Evolutionary conservation across 2,797 vertebrate genomes (phyloP), one percentile per base, ranked within the genome.

Genomic region (Chloroceryle amazona): DNA sequence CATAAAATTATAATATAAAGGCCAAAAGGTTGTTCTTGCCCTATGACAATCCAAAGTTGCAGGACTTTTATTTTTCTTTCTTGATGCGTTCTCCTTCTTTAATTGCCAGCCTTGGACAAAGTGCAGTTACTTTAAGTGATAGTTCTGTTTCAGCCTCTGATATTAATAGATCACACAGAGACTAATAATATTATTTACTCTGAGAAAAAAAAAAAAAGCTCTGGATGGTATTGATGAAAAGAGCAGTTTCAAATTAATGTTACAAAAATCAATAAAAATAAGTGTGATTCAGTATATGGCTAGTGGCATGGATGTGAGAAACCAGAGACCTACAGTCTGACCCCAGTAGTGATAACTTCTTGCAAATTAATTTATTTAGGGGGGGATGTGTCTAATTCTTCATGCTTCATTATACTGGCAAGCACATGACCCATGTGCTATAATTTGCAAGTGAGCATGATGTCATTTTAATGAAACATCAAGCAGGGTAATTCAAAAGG

Each of bases 391-490:
- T 90, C 19, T 86, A 86, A 89, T 90, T 95, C 35, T 91, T 95
- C 66, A 86, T 90, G 73, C 62, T 90, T 81, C 94, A 86, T 93
- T 95, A 90, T 86, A 54, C 62, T 81, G 39, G 51, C 81, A 96
- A 85, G 31, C 62, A 84, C 73, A 95, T 66, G 94, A 88, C 85
- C 67, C 86, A 63, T 39, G n/a, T 47, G 76, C 41, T 63, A 76
- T 91, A 89, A 95, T 94, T 84, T 95, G 93, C 73, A 90, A 97
- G 82, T 84, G 80, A 88, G 51, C 70, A 86, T 90, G 95, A 96
- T 96, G 94, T 95, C 87, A 92, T 96, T 95, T 90, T 95, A 95
- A 96, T 96, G 89, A 95, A 95, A 96, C 70, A 90, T 96, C 93
- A 95, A 70, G 72, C 58, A 93, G 76, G 66, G 85, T 62, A 90